phyloP scores from a whole-genome alignment of 2,113 vertebrate species.

The Glaucomys volans region DNA sequence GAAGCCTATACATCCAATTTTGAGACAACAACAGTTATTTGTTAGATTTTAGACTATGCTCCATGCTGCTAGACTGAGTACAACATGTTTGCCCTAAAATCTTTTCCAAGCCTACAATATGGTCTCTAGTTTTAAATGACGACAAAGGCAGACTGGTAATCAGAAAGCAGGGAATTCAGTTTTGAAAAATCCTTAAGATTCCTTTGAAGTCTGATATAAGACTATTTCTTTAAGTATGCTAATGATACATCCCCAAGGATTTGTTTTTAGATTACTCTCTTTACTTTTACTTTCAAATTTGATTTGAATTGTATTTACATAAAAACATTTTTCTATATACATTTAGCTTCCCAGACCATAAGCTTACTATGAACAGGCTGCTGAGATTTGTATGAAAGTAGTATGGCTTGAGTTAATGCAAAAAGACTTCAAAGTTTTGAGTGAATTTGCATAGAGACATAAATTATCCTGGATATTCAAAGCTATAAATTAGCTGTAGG shows the following conservation, averaged over 20 bases:
- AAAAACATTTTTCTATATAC: constrained; percentile 53
- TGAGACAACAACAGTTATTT: constrained; percentile 62
- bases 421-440: constrained; percentile 78
- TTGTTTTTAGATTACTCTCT: constrained; percentile 55
- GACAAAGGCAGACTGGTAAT: constrained; percentile 78
- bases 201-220: constrained; percentile 61
- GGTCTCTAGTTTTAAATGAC: constrained; percentile 75
- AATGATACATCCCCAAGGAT: constrained; percentile 53
- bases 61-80: constrained; percentile 63
- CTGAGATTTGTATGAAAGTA: constrained; percentile 60
- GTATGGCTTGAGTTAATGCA: constrained; percentile 63
- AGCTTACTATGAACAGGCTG: constrained; percentile 41
- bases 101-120: constrained; percentile 76
- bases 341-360: constrained; percentile 37
- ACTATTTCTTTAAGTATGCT: constrained; percentile 44
- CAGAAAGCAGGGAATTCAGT: constrained; percentile 69
- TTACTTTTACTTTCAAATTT: constrained; percentile 63
- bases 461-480: constrained; percentile 80
- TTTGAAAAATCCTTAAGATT: constrained; percentile 72
- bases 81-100: constrained; percentile 72
- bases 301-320: constrained; percentile 64
- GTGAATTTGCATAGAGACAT: constrained; percentile 79
- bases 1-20: not conserved
- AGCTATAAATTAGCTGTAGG: constrained; percentile 76
- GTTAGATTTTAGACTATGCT: constrained; percentile 54